Evolutionary conservation across 2,888 invertebrate genomes (phyloP).

Genomic region (Diaprepes abbreviatus): DNA sequence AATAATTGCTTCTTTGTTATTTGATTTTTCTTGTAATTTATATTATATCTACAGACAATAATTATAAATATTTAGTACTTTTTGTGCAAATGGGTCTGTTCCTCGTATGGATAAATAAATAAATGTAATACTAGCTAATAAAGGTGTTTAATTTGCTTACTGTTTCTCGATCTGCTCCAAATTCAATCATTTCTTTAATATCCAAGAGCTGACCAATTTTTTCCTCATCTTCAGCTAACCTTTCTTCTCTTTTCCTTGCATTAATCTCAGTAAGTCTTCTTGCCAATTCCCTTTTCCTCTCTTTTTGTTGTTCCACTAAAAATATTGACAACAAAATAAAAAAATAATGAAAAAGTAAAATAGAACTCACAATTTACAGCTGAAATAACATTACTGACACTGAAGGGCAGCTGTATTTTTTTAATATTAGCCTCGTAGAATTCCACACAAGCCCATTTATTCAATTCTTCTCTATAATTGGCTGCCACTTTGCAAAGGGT

Average conservation of each 20-base stretch:
- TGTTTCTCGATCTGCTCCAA: constrained; percentile 76
- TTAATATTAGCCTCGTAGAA: constrained; percentile 87
- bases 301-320: constrained; percentile 85
- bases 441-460: constrained; percentile 84
- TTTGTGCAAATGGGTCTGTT: no score
- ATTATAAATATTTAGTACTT: no score
- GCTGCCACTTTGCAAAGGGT: constrained; percentile 83
- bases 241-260: constrained; percentile 88
- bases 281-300: constrained; percentile 88
- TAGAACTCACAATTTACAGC: constrained; percentile 73
- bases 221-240: constrained; percentile 90
- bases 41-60: no score
- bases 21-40: no score
- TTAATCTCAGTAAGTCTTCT: constrained; percentile 89
- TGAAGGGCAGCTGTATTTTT: constrained; percentile 89
- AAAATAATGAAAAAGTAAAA: no score
- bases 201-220: constrained; percentile 82
- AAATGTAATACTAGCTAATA: no score
- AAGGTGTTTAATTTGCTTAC: constrained; percentile 13
- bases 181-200: constrained; percentile 83
- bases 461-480: constrained; percentile 84
- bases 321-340: constrained; percentile 19
- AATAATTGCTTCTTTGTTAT: no score
- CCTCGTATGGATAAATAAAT: no score
- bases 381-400: constrained; percentile 74